Conservation (phyloP, 2,797 vertebrate species). For the Pangasius larnaudii region DNA sequence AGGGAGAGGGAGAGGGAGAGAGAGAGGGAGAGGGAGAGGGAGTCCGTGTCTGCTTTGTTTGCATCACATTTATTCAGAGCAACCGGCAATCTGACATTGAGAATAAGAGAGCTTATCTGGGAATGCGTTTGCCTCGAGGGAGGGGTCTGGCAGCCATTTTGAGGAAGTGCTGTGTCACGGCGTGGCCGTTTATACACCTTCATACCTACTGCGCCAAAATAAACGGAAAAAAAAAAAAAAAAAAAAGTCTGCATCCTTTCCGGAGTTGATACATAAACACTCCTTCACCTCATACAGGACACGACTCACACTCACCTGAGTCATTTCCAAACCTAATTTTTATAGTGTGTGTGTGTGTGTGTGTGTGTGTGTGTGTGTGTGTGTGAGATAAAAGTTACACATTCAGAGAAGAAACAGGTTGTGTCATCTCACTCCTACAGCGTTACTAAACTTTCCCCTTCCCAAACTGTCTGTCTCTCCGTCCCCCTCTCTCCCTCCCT, state of each 20-base stretch:
- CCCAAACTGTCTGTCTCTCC: not conserved
- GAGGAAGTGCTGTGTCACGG: slow-evolving; percentile 56
- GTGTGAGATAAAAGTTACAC: not conserved
- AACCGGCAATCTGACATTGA: not conserved
- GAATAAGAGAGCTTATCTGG: not conserved
- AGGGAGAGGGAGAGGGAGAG: too few species aligned
- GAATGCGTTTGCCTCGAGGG: not conserved
- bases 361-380: not conserved
- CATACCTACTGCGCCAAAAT: not conserved
- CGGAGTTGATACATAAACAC: not conserved
- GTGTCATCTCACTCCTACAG: slow-evolving; percentile 4
- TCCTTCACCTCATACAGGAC: not conserved
- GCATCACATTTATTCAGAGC: not conserved
- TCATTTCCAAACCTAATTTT: not conserved
- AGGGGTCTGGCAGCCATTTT: slow-evolving; percentile 44
- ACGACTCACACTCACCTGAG: not conserved
- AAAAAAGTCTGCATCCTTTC: not conserved
- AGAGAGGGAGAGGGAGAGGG: not conserved
- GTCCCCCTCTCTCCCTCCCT: not conserved
- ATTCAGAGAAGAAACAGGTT: not conserved
- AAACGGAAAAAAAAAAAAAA: not conserved
- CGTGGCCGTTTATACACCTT: slow-evolving; percentile 24
- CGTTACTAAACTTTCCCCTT: slow-evolving; percentile 11
- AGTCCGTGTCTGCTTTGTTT: not conserved
- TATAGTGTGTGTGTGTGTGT: too few species aligned